Conservation (phyloP, 2,797 vertebrate genomes). For the Valencia hispanica region DNA sequence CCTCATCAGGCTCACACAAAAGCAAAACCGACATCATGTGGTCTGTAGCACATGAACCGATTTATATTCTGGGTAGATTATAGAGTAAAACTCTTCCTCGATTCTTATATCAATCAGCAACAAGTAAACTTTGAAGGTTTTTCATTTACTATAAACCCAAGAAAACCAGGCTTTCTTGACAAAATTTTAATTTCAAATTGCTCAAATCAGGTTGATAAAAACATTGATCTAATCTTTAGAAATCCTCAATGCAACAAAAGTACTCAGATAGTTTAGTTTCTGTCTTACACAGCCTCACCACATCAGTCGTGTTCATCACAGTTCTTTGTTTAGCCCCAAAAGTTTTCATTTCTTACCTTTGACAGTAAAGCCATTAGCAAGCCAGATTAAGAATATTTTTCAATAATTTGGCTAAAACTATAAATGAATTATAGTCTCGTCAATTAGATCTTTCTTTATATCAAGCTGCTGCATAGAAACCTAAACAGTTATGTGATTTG, state of each 20-base stretch:
- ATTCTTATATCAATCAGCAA: slow-evolving; percentile 20
- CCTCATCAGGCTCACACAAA: slow-evolving; percentile 39
- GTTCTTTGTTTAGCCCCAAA: slow-evolving; percentile 2
- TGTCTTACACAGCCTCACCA: slow-evolving; percentile 14
- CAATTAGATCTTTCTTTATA: not conserved
- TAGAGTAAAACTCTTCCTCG: slow-evolving; percentile 15
- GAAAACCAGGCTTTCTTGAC: slow-evolving; percentile 20
- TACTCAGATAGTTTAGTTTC: slow-evolving; percentile 22
- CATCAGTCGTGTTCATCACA: slow-evolving; percentile 3
- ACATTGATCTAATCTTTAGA: slow-evolving; percentile 22
- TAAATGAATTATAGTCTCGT: not conserved
- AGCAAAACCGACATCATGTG: slow-evolving; percentile 20
- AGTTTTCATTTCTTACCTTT: not conserved
- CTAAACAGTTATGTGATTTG: slow-evolving; percentile 13
- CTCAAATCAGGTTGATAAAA: slow-evolving; percentile 23
- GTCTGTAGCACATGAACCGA: not conserved
- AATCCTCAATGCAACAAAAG: slow-evolving; percentile 40
- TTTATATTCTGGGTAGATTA: slow-evolving; percentile 11
- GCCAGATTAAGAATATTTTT: not conserved
- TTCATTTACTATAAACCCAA: slow-evolving; percentile 8
- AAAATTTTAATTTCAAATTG: slow-evolving; percentile 26
- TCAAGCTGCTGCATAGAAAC: not conserved
- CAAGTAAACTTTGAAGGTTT: not conserved
- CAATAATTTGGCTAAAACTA: not conserved
- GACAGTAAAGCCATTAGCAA: slow-evolving; percentile 12